phyloP scores from a whole-genome alignment of 2,797 vertebrate species.

The Acanthis flammea region DNA sequence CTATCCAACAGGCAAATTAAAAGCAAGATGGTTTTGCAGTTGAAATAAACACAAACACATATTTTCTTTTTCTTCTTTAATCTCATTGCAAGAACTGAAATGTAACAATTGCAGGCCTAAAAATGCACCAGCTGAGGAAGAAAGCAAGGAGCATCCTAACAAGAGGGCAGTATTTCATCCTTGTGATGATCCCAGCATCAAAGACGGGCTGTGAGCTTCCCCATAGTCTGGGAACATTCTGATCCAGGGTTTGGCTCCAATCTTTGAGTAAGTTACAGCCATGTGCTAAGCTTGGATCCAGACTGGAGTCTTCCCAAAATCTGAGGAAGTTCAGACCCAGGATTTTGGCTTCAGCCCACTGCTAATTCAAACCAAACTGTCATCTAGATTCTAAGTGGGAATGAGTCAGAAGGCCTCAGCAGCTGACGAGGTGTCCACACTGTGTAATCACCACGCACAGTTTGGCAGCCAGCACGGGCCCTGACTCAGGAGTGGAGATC shows the following conservation, averaged over 20 bases:
- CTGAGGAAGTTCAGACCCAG: slow-evolving; percentile 38
- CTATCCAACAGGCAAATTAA: background rate
- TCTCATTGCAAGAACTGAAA: background rate
- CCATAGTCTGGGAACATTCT: background rate
- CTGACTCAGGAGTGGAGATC: background rate
- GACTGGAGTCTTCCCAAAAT: slow-evolving; percentile 51
- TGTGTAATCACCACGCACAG: background rate
- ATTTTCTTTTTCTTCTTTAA: background rate
- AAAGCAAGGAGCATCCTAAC: background rate
- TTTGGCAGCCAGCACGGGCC: background rate
- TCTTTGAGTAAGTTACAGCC: background rate
- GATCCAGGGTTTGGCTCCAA: background rate
- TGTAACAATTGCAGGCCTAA: background rate
- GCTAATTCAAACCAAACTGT: slow-evolving; percentile 56
- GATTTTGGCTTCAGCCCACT: slow-evolving; percentile 21
- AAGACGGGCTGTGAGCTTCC: background rate
- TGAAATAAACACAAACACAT: background rate
- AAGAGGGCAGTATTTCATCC: background rate
- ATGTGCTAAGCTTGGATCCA: slow-evolving; percentile 26
- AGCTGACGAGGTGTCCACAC: slow-evolving; percentile 38
- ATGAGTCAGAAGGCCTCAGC: slow-evolving; percentile 42
- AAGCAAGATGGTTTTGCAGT: background rate
- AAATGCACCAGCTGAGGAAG: background rate
- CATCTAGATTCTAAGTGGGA: slow-evolving; percentile 35
- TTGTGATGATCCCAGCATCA: background rate